Evolutionary conservation across 2,797 vertebrate species (phyloP), one percentile per base, ranked within the genome.

Genomic region (Clarias fuscus): DNA sequence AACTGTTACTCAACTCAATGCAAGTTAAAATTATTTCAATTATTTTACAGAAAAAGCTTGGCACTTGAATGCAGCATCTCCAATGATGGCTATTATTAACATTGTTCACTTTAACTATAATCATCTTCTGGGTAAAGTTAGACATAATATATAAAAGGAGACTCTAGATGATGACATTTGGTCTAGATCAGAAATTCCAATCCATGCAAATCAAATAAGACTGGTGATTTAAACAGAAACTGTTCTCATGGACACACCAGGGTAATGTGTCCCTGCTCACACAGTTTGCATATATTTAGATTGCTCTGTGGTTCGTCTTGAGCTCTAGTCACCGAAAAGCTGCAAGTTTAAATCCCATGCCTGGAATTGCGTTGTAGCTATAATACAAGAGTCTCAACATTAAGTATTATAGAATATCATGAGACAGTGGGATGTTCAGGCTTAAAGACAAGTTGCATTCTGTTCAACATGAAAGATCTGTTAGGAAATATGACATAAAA

Each of bases 251-350:
- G 56, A 78, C 56, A 37, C 76, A 22, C 17, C 61, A 48, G 17
- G 24, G 4, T 48, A 82, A 43, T 20, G 5, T 11, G n/a, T 30
- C 27, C 4, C 2, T 82, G 43, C 80, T 53, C 64, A 56, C 80
- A 82, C n/a, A 30, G 17, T 68, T 68, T 68, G 64, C 80, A 68
- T 82, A 53, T 20, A 82, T 82, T 68, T 56, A 22, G 64, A 68
- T 68, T 1, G 0, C 4, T 15, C 53, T 33, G 75, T 8, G 40
- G 43, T 64, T n/a, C 22, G 1, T 59, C 22, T n/a, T 64, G 33
- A 15, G 20, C 0, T 7, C 33, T 0, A 62, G 33, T n/a, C 33
- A 37, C 7, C 37, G 5, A 43, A 80, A 43, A 59, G 14, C 17
- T 62, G 22, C 1, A n/a, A 3, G 7, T 43, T 64, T 65, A 48